These are phyloP conservation scores for Tineola bisselliella DNA, from an alignment of 2,888 invertebrate genomes.

Conservation along the genomic window DNA sequence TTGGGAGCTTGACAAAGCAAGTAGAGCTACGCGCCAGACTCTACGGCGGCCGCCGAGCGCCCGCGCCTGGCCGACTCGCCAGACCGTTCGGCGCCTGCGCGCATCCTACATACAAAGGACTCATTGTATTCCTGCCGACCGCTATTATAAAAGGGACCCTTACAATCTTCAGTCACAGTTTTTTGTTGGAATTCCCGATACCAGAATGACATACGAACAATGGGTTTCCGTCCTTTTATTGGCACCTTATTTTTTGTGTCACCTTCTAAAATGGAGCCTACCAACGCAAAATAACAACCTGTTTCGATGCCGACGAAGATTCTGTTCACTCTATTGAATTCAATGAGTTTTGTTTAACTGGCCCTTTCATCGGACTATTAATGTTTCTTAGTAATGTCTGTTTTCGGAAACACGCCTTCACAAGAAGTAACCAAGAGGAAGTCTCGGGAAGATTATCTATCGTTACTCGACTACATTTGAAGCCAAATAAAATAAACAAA, in stretches of 20 bases:
- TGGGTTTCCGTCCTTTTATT: slow-evolving; percentile 68
- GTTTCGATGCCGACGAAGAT: slow-evolving; percentile 38
- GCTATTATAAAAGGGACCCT: slow-evolving; percentile 50
- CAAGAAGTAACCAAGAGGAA: background rate
- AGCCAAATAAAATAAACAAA: background rate
- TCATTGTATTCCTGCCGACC: slow-evolving; percentile 53
- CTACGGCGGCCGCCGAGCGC: slow-evolving; percentile 32
- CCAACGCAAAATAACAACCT: slow-evolving; percentile 57
- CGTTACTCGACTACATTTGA: background rate
- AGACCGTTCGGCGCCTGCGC: slow-evolving; percentile 64
- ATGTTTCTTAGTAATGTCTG: background rate
- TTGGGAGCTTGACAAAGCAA: slow-evolving; percentile 18
- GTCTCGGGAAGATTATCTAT: background rate
- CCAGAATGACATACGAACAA: slow-evolving; percentile 62
- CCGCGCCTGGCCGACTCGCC: slow-evolving; percentile 28
- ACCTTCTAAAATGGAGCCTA: slow-evolving; percentile 51
- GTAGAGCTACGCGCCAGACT: slow-evolving; percentile 31
- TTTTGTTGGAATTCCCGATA: slow-evolving; percentile 56
- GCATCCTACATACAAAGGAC: slow-evolving; percentile 43
- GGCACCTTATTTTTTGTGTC: slow-evolving; percentile 63
- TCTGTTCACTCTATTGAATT: slow-evolving; percentile 22
- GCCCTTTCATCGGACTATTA: background rate
- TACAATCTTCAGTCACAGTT: slow-evolving; percentile 34
- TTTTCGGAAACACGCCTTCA: background rate
- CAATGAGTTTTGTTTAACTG: background rate